Evolutionary conservation across 1,140 invertebrate genomes (phyloP).

Genomic region (Parapsyche elsis): DNA sequence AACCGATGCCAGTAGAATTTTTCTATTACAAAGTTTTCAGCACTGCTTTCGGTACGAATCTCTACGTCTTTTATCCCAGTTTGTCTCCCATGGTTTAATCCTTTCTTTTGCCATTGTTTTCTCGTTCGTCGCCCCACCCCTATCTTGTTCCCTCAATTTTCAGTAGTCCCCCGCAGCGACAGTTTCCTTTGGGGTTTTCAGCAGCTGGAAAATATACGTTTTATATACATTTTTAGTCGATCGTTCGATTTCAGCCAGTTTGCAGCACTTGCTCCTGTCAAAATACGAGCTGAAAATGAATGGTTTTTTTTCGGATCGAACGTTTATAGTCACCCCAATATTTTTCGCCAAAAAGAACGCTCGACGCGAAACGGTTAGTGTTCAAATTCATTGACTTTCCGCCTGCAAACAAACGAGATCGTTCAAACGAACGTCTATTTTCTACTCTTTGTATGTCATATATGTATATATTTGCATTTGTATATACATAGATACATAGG

Average conservation of each 20-base stretch:
- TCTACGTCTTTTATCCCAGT: background rate
- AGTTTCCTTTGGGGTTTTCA: no score
- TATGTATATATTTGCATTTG: background rate
- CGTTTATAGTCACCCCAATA: conserved; percentile 3
- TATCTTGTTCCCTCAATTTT: no score
- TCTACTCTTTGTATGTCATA: background rate
- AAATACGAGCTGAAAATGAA: background rate
- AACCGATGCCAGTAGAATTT: conserved; percentile 16
- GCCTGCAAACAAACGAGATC: background rate
- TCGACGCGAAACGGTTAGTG: background rate
- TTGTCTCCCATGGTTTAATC: background rate
- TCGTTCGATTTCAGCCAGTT: background rate
- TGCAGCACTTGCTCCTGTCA: background rate
- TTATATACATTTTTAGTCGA: background rate
- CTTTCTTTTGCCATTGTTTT: conserved; percentile 35
- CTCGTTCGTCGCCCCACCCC: background rate
- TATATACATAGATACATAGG: background rate
- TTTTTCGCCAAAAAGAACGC: background rate
- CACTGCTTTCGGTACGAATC: no score
- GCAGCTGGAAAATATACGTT: background rate
- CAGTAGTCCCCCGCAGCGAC: no score
- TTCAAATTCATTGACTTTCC: conserved; percentile 3
- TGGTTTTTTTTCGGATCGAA: background rate
- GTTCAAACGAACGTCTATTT: background rate
- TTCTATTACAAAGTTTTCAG: conserved; percentile 36